Conservation (phyloP, 2,113 vertebrate species). For the Mus spicilegus region DNA sequence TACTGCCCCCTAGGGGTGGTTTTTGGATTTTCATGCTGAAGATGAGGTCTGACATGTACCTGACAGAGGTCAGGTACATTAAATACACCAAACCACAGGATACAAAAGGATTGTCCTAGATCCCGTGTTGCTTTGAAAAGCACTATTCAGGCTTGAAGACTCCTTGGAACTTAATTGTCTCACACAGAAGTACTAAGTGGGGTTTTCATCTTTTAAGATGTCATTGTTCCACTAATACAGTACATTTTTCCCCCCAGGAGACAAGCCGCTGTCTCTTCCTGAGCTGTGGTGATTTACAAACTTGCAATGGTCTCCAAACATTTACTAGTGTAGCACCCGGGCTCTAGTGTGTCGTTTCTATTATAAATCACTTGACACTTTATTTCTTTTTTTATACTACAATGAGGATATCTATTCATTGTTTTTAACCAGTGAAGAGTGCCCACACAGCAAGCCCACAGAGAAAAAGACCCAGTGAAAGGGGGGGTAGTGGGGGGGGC, state of each 20-base stretch:
- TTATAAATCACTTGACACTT: neutral
- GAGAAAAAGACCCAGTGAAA: neutral
- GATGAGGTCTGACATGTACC: neutral
- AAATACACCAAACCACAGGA: neutral
- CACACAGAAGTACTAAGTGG: neutral
- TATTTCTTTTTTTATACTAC: neutral
- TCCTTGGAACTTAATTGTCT: neutral
- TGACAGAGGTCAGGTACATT: neutral
- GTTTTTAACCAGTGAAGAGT: neutral
- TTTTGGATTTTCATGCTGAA: neutral
- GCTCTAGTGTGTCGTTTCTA: neutral
- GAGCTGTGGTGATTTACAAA: too few relatives aligned
- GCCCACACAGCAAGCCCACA: neutral
- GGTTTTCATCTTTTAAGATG: conserved; percentile 20
- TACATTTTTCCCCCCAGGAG: neutral
- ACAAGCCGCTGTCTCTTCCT: neutral
- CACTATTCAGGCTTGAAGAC: neutral
- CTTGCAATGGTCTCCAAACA: neutral
- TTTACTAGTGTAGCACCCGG: accelerated
- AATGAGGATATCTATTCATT: neutral
- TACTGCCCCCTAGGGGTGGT: neutral
- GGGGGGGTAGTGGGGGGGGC: too few relatives aligned
- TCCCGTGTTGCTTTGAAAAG: neutral
- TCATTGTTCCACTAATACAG: neutral
- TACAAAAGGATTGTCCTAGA: neutral